Base-by-base conservation (phyloP, 2,113 vertebrate genomes). In the Gnathonemus longibarbis region DNA sequence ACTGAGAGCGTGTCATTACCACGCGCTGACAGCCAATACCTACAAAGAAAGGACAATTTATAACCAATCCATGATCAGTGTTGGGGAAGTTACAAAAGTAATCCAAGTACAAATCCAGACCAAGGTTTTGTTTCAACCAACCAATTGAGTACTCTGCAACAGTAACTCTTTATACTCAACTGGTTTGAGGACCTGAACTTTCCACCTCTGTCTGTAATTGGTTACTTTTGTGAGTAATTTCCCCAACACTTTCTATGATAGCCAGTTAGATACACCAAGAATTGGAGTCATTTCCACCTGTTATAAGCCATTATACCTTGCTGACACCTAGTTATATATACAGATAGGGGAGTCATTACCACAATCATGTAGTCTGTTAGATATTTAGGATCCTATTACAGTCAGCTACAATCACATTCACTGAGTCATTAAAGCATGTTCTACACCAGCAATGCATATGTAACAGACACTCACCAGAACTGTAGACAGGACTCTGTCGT, bases 21-120 rank as follows among this genome's bases (percentile, higher is more conserved):
- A 24, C n/a, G 92, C 35, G 80, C 89, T 39, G 94, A 92, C 80
- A 96, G 90, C 94, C 92, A 93, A 89, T 96, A 96, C 96, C 95
- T 96, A 53, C 77, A 56, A 39, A 74, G 66, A 88, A 15, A 88
- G 27, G 53, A 27, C 35, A 35, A 45, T 19, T 62, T 31, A 45
- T 88, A 62, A 56, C 27, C 50, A 88, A 10, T 48, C 83, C 3
- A 24, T 49, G 83, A 84, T n/a, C 53, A 21, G 53, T 56, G 53
- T 21, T 56, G 19, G 53, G 53, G 17, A 56, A 21, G 19, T 56
- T 56, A 56, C 53, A 21, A 56, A 56, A 21, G 53, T 56, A 56
- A 56, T 21, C 19, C 53, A 56, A 56, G 53, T 21, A 53, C 52
- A 53, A 53, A 53, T 56, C 53, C 53, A 21, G 53, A 21, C 53